phyloP scores from a whole-genome alignment of 2,797 vertebrate genomes.

The Emydoidea blandingii region DNA sequence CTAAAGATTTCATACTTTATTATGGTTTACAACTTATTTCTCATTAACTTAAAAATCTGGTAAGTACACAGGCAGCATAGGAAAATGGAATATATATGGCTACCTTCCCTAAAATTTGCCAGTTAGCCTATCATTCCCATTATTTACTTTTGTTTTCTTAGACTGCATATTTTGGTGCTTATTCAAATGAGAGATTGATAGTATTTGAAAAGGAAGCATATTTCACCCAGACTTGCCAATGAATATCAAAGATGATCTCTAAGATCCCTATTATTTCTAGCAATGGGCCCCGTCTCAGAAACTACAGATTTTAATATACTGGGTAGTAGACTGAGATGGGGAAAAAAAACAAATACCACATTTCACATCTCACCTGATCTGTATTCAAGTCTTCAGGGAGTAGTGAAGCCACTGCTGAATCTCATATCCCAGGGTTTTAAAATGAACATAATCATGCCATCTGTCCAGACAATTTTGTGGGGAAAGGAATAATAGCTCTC shows the following conservation, averaged over 20 bases:
- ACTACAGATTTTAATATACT: not conserved
- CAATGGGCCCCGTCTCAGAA: not conserved
- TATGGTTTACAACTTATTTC: not conserved
- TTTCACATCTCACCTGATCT: not conserved
- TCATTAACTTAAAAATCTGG: not conserved
- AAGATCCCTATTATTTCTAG: not conserved
- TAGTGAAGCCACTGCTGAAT: not conserved
- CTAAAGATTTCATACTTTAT: not conserved
- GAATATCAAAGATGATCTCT: not conserved
- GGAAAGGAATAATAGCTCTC: not conserved
- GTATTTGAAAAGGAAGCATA: not conserved
- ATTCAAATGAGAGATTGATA: not conserved
- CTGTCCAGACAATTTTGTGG: not conserved
- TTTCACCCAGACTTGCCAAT: not conserved
- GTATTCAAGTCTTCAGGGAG: not conserved
- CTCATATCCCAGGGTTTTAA: not conserved
- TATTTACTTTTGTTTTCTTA: not conserved
- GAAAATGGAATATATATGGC: not conserved
- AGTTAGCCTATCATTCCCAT: not conserved
- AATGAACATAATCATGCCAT: not conserved
- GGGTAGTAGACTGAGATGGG: not conserved
- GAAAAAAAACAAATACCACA: not conserved
- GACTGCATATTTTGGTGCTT: not conserved
- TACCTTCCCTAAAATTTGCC: not conserved
- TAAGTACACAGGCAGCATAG: not conserved